Evolutionary conservation across 2,888 invertebrate genomes (phyloP), one percentile per base, ranked within the genome.

Genomic region (Pterobdella sp.): DNA sequence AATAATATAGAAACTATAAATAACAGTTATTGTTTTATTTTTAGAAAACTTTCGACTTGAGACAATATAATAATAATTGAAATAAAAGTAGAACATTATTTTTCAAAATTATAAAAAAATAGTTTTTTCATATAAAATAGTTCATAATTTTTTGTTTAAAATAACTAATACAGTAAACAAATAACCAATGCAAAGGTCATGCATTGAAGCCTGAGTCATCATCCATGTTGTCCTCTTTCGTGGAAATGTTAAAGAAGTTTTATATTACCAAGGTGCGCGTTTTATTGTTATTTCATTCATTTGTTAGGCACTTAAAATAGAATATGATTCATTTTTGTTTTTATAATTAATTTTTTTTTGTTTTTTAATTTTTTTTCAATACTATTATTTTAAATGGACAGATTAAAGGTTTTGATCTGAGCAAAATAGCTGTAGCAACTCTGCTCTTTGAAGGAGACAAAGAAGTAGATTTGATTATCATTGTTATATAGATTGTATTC

Each of bases 381-480:
- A n/a, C n/a, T n/a, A n/a, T n/a, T n/a, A n/a, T n/a, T n/a, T n/a
- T n/a, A 4, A 56, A 22, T 26, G n/a, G n/a, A 56, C 60, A 56
- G 60, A 88, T 94, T 79, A 93, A 94, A 81, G 90, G 94, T 0
- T 91, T 93, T 82, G 89, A 92, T 80, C 87, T 91, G 32, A 84
- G 87, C 36, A 87, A 88, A 81, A 88, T 97, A 80, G 91, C 92
- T 81, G 95, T 94, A 0, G 93, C 93, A 64, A 98, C 98, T 0
- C 86, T 98, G 26, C 87, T 98, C 4, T 92, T 96, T 85, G 97
- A 98, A 84, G 97, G 85, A 26, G 80, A 80, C 4, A 81, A 81
- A 76, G 82, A 84, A 79, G 87, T 86, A 76, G 74, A 60, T 10
- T 31, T 35, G 32, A 4, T 56, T 70, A 0, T 42, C 18, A 18